These are phyloP conservation scores for Papilio dardanus DNA, from an alignment of 1,140 invertebrate genomes.

Conservation along the genomic window DNA sequence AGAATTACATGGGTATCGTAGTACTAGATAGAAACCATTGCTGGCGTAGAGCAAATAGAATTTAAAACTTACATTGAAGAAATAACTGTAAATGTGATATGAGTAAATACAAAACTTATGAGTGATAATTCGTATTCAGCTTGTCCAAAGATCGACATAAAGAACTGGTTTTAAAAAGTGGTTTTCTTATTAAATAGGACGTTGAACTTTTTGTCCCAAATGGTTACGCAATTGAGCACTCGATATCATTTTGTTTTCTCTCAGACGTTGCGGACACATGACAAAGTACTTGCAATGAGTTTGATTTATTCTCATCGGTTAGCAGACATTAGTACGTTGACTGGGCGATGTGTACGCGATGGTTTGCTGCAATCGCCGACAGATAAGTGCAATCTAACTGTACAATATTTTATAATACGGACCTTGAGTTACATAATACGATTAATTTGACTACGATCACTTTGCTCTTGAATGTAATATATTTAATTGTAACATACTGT, in stretches of 20 bases:
- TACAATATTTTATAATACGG: slow-evolving; percentile 1
- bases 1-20: too few relatives aligned
- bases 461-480: not conserved
- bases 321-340: not conserved
- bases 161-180: slow-evolving; percentile 76
- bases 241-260: slow-evolving; percentile 70
- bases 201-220: slow-evolving; percentile 74
- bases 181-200: slow-evolving; percentile 75
- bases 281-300: slow-evolving; percentile 26
- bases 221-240: slow-evolving; percentile 63
- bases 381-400: slow-evolving; percentile 1
- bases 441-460: slow-evolving; percentile 14
- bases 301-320: slow-evolving; percentile 23
- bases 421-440: not conserved
- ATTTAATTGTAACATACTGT: slow-evolving; percentile 13
- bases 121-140: slow-evolving; percentile 57
- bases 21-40: not conserved
- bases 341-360: not conserved
- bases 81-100: slow-evolving; percentile 9
- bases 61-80: not conserved
- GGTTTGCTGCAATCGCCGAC: not conserved
- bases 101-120: slow-evolving; percentile 33
- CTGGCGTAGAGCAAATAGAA: not conserved
- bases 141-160: slow-evolving; percentile 65
- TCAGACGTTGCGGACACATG: slow-evolving; percentile 45